Evolutionary conservation across 2,797 vertebrate genomes (phyloP).

Genomic region (Bradypodion ventrale): DNA sequence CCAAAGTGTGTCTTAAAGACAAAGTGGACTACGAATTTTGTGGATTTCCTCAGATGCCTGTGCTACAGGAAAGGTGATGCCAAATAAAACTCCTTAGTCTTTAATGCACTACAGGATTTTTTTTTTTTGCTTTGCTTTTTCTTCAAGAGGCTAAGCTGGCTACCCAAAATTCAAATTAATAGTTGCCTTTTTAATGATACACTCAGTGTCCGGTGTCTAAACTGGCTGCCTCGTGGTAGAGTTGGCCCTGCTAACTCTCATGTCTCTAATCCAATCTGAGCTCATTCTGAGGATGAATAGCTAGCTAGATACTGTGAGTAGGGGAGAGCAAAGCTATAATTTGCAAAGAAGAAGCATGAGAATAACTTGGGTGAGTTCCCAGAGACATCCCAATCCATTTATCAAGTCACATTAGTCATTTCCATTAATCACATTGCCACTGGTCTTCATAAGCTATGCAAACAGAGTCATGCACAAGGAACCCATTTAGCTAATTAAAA

Average conservation of each 20-base stretch:
- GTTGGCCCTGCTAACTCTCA: neutral
- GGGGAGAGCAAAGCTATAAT: neutral
- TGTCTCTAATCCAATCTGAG: constrained; percentile 1
- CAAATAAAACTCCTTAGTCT: no score
- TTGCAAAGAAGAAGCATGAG: neutral
- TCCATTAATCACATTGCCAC: constrained; percentile 18
- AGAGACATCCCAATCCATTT: constrained; percentile 8
- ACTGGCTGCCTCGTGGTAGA: neutral
- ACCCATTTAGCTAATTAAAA: constrained; percentile 33
- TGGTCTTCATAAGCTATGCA: neutral
- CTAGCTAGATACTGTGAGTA: neutral
- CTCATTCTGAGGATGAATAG: constrained; percentile 11
- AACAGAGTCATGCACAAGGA: neutral
- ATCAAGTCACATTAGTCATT: constrained; percentile 21
- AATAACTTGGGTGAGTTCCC: constrained; percentile 18
- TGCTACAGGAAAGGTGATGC: no score
- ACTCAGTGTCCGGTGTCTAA: neutral
- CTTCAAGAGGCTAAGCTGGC: no score
- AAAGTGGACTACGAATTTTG: no score
- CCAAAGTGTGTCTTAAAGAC: no score
- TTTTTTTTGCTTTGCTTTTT: no score
- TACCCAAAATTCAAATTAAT: no score
- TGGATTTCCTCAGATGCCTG: no score
- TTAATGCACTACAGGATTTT: no score
- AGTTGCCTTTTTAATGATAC: neutral